Base-by-base conservation (phyloP, 2,113 vertebrate species). In the Hiodon alosoides region DNA sequence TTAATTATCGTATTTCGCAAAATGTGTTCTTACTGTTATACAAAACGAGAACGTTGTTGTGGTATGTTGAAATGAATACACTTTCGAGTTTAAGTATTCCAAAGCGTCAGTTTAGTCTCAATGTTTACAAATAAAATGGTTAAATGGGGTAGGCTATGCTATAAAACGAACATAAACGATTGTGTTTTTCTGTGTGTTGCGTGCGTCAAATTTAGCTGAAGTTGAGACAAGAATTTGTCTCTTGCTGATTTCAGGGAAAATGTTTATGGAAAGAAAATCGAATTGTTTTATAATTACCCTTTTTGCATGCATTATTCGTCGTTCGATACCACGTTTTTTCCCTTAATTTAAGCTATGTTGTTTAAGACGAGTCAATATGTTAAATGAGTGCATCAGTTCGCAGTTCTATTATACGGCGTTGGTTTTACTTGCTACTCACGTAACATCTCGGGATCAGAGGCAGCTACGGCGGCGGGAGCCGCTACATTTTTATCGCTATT, bases 381-480 rank as follows among this genome's bases (percentile, higher is more conserved):
- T 58, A 31, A 31, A 31, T 31, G 9, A 71, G 54, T 9, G 70
- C 70, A 81, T 82, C 81, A 79, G 80, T 81, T 75, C 48, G 76
- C 69, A 72, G 77, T 7, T 80, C 77, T 75, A 88, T 90, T 87
- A 85, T 87, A 78, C 81, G 74, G 47, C 64, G 71, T 76, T 83
- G 77, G 83, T 84, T 91, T 90, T 74, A 91, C 91, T 91, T 90
- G 90, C 90, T 81, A 67, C 89, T 92, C 91, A 92, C 91, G 91
- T 92, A 86, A 85, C 84, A 74, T 85, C 85, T 82, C 84, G 79
- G 85, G 88, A 90, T 88, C 89, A 87, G 85, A 90, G 83, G 81
- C 84, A 77, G 87, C 84, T 83, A 83, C 81, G 79, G 77, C 83
- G 81, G 79, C 83, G 71, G 84, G 78, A 84, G 83, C 83, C 77